phyloP scores from a whole-genome alignment of 2,797 vertebrate genomes.

The Erethizon dorsatum region DNA sequence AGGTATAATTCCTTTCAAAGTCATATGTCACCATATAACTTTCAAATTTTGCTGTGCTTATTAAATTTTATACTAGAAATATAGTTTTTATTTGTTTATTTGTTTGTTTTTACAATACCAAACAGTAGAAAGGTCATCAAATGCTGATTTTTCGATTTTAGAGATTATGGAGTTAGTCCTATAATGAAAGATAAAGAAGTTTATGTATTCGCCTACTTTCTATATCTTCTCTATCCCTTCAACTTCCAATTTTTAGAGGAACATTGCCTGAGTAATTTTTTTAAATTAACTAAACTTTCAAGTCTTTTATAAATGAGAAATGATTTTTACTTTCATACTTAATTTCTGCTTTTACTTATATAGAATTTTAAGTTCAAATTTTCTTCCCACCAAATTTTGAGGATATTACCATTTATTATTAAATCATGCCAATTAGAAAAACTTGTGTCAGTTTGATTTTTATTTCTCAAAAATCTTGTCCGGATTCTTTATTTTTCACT shows the following conservation, averaged over 20 bases:
- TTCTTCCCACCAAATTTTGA: background rate
- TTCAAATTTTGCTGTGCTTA: background rate
- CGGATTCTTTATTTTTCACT: background rate
- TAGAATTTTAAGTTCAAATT: background rate
- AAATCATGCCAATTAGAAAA: background rate
- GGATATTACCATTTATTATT: background rate
- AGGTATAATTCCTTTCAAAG: background rate
- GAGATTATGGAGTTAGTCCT: background rate
- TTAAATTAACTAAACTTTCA: background rate
- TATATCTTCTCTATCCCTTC: accelerated
- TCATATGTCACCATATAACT: background rate
- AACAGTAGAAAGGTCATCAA: background rate
- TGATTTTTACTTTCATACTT: background rate
- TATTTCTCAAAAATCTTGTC: background rate
- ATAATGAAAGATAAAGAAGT: accelerated
- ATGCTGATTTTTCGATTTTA: too few species aligned
- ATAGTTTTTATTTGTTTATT: background rate
- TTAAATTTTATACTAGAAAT: background rate
- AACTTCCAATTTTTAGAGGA: accelerated
- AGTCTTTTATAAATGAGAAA: background rate
- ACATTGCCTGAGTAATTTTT: background rate
- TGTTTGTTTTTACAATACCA: background rate
- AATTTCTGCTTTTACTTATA: background rate
- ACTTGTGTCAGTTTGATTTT: background rate
- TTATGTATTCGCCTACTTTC: accelerated